A percentile compares a stretch with the other conserved stretches of the same genome.
Conservation (phyloP, 2,888 invertebrate genomes). For the Anthophora plumipes region DNA sequence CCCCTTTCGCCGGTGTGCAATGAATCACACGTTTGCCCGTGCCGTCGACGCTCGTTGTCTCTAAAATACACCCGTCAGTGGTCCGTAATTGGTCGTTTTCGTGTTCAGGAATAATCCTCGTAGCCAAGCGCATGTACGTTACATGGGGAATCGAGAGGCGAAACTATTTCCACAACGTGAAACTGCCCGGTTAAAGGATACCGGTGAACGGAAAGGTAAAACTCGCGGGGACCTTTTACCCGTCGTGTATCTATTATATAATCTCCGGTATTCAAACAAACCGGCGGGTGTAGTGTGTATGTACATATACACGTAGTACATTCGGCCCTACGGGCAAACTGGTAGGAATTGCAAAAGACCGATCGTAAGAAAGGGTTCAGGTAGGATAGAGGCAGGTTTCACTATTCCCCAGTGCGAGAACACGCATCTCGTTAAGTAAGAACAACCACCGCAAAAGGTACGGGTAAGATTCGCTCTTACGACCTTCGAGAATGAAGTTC, state of each 20-base stretch:
- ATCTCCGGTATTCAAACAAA: constrained; percentile 48
- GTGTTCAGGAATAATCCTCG: constrained; percentile 6
- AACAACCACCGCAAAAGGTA: constrained; percentile 73
- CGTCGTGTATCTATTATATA: constrained; percentile 35
- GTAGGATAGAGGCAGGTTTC: constrained; percentile 47
- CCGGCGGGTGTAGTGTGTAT: neutral
- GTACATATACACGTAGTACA: no score
- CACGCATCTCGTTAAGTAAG: constrained; percentile 77
- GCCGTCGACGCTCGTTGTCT: constrained; percentile 28
- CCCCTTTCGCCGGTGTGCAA: neutral
- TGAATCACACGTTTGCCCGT: constrained; percentile 19
- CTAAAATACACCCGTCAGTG: constrained; percentile 24
- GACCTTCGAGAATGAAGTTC: constrained; percentile 71
- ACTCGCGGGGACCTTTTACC: constrained; percentile 5
- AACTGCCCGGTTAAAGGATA: no score
- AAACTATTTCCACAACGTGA: neutral
- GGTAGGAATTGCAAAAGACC: constrained; percentile 56
- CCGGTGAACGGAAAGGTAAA: constrained; percentile 6
- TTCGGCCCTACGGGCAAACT: constrained; percentile 3
- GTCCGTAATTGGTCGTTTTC: constrained; percentile 19
- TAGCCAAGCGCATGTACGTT: neutral
- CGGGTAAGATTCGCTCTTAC: constrained; percentile 67
- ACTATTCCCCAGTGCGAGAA: constrained; percentile 68
- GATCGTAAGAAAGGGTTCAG: constrained; percentile 65
- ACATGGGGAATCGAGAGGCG: neutral